Conservation (phyloP, 2,797 vertebrate genomes). For the Astyanax mexicanus region DNA sequence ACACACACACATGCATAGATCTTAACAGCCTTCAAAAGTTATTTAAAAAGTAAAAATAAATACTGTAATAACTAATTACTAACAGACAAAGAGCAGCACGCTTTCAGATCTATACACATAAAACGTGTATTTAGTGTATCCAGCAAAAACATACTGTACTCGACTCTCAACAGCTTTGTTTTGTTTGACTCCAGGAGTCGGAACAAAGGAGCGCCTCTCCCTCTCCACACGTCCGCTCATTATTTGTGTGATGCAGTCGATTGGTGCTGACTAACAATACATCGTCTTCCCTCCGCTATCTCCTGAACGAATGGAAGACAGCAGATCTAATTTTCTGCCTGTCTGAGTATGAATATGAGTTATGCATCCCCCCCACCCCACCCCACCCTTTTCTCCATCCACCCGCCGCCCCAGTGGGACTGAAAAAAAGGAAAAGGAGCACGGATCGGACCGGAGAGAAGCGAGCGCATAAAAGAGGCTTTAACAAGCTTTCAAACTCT, state of each 20-base stretch:
- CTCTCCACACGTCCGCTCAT: constrained; percentile 44
- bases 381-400: constrained; percentile 62
- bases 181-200: constrained; percentile 3
- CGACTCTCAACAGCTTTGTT: not conserved
- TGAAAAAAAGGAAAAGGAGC: constrained; percentile 57
- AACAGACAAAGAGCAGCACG: no score
- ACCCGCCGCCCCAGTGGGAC: constrained; percentile 58
- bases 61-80: no score
- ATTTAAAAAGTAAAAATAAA: no score
- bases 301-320: constrained; percentile 75
- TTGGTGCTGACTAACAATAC: constrained; percentile 78
- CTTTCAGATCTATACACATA: not conserved
- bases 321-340: constrained; percentile 83
- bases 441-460: constrained; percentile 55
- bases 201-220: constrained; percentile 19
- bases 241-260: constrained; percentile 61
- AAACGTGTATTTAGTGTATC: not conserved
- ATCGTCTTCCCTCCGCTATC: constrained; percentile 70
- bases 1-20: no score
- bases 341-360: constrained; percentile 82
- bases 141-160: not conserved
- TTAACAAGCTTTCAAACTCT: constrained; percentile 52
- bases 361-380: constrained; percentile 71
- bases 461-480: constrained; percentile 41
- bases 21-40: no score